Evolutionary conservation across 2,113 vertebrate species (phyloP), one percentile per base, ranked within the genome.

Genomic region (Eudorcas thomsonii): DNA sequence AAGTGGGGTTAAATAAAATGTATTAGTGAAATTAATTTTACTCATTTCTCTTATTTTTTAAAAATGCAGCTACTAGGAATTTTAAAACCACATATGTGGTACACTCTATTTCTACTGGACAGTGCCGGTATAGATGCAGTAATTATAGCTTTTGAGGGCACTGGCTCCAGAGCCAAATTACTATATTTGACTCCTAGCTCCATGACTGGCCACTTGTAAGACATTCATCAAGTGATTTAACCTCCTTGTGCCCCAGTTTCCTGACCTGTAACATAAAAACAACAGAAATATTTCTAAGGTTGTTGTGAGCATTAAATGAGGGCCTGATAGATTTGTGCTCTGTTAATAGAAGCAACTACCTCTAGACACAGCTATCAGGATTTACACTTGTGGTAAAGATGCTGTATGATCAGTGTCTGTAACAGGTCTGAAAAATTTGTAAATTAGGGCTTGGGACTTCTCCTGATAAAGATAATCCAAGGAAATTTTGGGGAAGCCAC

Each of bases 11-110:
- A 94, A 95, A 52, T 90, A 88, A 95, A 83, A 78, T 60, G 16
- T 52, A 81, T 90, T 86, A 96, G 86, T 84, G 55, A 95, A 43
- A 87, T 60, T 43, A 91, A 74, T 84, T 91, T 89, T 84, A 78
- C 28, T 30, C 71, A 9, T 45, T 89, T 82, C 25, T 96, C 55
- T 62, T 78, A 43, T 28, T 78, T 83, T 74, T 88, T 78, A 21
- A 74, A 50, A 64, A 2, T 28, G 80, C 60, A 39, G 57, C 30
- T 89, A 67, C 25, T 95, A 57, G 83, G 45, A 82, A 74, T 64
- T 45, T 78, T 59, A 59, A 71, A 86, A 26, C 67, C 60, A 50
- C 48, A 15, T 43, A 28, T 11, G 14, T 83, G 87, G 33, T 39
- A 26, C 16, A 25, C 21, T 52, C 6, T 64, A 28, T 78, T 82